Evolutionary conservation across 2,888 invertebrate species (phyloP).

Genomic region (Sympetrum striolatum): DNA sequence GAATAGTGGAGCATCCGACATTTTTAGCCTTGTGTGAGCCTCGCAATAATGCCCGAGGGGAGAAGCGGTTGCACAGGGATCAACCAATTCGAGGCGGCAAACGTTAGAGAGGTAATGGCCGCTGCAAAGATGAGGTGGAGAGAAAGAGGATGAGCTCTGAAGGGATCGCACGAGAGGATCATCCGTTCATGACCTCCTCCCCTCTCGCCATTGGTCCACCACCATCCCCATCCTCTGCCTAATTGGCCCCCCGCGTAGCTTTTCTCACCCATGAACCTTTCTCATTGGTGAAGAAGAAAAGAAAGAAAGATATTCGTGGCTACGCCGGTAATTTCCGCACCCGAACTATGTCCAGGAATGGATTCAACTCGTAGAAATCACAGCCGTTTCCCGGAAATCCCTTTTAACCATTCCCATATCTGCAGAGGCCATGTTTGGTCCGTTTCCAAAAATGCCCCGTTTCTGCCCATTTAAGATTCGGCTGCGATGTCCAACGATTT

Average conservation of each 20-base stretch:
- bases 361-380: not conserved
- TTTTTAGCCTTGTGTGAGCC: not conserved
- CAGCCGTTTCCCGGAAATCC: not conserved
- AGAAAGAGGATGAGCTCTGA: not conserved
- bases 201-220: conserved; percentile 19
- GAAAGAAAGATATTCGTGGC: not conserved
- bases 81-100: not conserved
- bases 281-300: not conserved
- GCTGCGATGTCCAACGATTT: too few relatives aligned
- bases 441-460: too few relatives aligned
- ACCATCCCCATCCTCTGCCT: not conserved
- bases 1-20: not conserved
- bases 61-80: not conserved
- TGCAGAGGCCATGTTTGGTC: not conserved
- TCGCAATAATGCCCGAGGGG: not conserved
- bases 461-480: too few relatives aligned
- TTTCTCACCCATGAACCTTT: not conserved
- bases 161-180: not conserved
- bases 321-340: conserved; percentile 2
- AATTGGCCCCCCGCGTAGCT: conserved; percentile 22
- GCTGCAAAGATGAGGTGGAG: not conserved
- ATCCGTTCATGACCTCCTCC: not conserved
- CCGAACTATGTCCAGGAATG: not conserved
- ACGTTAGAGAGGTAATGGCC: not conserved
- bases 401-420: not conserved